A percentile compares a stretch with the other conserved stretches of the same genome.
Conservation (phyloP, 2,797 vertebrate genomes). For the Galago senegalensis region DNA sequence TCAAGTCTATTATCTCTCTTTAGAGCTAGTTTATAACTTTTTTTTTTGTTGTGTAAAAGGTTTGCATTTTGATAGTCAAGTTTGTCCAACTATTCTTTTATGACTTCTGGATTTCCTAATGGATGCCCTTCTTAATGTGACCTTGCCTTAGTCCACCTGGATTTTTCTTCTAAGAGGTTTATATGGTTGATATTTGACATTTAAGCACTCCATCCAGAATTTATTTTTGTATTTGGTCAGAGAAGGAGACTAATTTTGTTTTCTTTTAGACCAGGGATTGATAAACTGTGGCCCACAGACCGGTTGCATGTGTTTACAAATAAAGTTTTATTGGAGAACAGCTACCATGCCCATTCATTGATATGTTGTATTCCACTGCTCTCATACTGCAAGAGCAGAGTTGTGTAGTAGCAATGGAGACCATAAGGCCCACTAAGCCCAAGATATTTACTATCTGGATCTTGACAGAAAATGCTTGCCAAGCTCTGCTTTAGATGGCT, state of each 20-base stretch:
- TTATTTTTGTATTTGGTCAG: slow-evolving; percentile 40
- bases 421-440: background rate
- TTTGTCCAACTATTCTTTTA: slow-evolving; percentile 7
- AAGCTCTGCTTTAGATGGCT: background rate
- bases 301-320: slow-evolving; percentile 22
- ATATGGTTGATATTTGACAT: slow-evolving; percentile 50
- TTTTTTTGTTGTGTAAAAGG: background rate
- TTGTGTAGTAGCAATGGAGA: background rate
- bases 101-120: background rate
- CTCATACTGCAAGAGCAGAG: background rate
- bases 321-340: slow-evolving; percentile 71
- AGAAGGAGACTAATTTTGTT: slow-evolving; percentile 14
- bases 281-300: background rate
- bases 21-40: background rate
- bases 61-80: slow-evolving; percentile 57
- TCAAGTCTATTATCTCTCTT: slow-evolving; percentile 43
- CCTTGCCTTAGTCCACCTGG: background rate
- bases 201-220: slow-evolving; percentile 8
- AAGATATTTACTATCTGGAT: background rate
- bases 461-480: background rate
- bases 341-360: background rate
- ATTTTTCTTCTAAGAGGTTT: slow-evolving; percentile 63
- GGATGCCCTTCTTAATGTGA: background rate
- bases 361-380: background rate
- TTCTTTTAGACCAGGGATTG: background rate